Percentiles rank a stretch among this genome's conserved stretches.
Conservation (phyloP, 2,888 invertebrate genomes). For the Rhaphigaster nebulosa region DNA sequence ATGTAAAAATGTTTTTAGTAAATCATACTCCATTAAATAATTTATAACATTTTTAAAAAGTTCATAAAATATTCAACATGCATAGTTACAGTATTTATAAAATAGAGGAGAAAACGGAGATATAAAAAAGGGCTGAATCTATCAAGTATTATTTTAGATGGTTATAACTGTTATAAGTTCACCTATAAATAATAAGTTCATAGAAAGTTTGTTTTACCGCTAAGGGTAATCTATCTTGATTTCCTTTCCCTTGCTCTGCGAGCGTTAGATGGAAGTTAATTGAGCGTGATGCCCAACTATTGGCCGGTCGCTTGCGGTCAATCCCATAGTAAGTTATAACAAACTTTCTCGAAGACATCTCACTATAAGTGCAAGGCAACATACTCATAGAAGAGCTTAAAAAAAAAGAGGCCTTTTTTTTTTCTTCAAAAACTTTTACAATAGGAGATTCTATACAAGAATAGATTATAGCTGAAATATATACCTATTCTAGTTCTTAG, state of each 20-base stretch:
- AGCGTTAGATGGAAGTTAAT: neutral
- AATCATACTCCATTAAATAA: too few relatives aligned
- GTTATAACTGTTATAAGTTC: too few relatives aligned
- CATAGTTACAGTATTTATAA: neutral
- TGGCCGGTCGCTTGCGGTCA: neutral
- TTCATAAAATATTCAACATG: neutral
- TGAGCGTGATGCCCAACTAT: constrained; percentile 5
- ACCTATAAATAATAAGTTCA: neutral
- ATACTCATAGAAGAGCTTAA: neutral
- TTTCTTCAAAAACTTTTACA: too few relatives aligned
- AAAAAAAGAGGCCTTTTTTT: neutral
- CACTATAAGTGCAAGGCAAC: neutral
- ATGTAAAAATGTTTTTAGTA: too few relatives aligned
- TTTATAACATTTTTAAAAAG: too few relatives aligned
- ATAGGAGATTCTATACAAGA: too few relatives aligned
- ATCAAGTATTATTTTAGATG: neutral
- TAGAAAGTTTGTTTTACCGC: neutral
- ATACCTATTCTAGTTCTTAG: too few relatives aligned
- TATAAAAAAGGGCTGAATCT: neutral
- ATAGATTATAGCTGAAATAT: too few relatives aligned
- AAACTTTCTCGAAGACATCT: neutral
- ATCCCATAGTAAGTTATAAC: neutral
- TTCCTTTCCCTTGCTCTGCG: neutral
- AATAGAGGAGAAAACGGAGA: neutral
- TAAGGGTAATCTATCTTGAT: neutral